These are phyloP conservation scores for Rhagonycha fulva DNA, from an alignment of 2,888 invertebrate genomes.

Conservation along the genomic window DNA sequence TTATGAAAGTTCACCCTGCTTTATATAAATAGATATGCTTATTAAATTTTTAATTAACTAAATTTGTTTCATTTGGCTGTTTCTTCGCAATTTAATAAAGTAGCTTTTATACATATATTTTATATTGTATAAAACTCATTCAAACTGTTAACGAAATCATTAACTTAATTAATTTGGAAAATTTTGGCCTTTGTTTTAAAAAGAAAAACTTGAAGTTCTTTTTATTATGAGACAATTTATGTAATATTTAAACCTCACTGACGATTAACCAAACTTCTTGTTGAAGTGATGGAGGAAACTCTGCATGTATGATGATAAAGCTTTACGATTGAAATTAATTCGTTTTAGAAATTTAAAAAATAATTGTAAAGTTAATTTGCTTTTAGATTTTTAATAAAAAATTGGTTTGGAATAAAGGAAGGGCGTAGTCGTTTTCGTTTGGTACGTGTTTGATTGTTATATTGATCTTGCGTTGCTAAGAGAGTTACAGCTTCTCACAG, in stretches of 20 bases:
- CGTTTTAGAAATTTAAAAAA: background rate
- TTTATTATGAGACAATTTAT: background rate
- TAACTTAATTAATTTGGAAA: background rate
- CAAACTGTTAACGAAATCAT: background rate
- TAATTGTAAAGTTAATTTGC: background rate
- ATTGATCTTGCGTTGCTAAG: slow-evolving; percentile 53
- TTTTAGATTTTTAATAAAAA: background rate
- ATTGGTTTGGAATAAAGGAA: slow-evolving; percentile 30
- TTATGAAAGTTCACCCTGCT: slow-evolving; percentile 38
- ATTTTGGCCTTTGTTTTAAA: background rate
- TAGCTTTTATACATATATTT: background rate
- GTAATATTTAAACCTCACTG: background rate
- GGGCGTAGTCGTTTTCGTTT: slow-evolving; percentile 47
- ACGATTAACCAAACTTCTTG: background rate
- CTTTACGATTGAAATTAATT: background rate
- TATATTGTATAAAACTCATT: background rate
- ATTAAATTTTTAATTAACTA: slow-evolving; percentile 24
- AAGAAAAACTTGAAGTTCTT: background rate
- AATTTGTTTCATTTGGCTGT: background rate
- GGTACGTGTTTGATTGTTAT: slow-evolving; percentile 51
- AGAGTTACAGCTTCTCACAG: slow-evolving; percentile 40
- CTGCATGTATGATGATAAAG: background rate
- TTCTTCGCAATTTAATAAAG: background rate
- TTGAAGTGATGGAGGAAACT: background rate
- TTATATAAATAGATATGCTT: slow-evolving; percentile 22